phyloP scores from a whole-genome alignment of 2,888 invertebrate genomes.

The Sesia bembeciformis region DNA sequence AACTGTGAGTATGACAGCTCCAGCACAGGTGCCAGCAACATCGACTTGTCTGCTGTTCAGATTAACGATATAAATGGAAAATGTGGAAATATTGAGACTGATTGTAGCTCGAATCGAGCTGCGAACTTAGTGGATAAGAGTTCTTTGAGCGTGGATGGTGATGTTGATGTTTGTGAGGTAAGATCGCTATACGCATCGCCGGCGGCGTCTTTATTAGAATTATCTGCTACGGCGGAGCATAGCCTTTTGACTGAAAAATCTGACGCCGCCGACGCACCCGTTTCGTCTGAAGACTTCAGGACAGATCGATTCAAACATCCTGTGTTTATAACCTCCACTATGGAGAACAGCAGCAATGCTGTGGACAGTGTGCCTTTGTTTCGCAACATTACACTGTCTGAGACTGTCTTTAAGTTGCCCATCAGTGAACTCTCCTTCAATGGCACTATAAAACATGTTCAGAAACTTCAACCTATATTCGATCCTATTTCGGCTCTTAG shows the following conservation, averaged over 20 bases:
- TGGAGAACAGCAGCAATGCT: slow-evolving; percentile 72
- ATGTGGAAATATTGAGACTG: slow-evolving; percentile 22
- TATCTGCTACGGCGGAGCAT: slow-evolving; percentile 40
- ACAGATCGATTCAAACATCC: slow-evolving; percentile 40
- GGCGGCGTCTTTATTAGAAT: slow-evolving; percentile 36
- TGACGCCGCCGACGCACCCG: slow-evolving; percentile 36
- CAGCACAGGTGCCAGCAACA: slow-evolving; percentile 47
- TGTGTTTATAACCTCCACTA: slow-evolving; percentile 61
- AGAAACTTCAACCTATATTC: slow-evolving; percentile 60
- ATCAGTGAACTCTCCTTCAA: slow-evolving; percentile 63
- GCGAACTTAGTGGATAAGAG: slow-evolving; percentile 25
- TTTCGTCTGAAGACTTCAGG: slow-evolving; percentile 54
- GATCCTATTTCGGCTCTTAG: slow-evolving; percentile 56
- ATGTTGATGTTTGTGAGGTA: slow-evolving; percentile 29
- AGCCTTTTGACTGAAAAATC: slow-evolving; percentile 51
- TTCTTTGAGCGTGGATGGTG: slow-evolving; percentile 28
- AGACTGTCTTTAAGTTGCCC: slow-evolving; percentile 60
- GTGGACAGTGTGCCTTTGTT: slow-evolving; percentile 62
- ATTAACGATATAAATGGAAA: slow-evolving; percentile 7
- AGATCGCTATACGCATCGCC: slow-evolving; percentile 42
- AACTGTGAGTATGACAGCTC: slow-evolving; percentile 37
- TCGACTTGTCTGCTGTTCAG: slow-evolving; percentile 38
- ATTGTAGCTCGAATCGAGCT: background rate
- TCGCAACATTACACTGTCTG: slow-evolving; percentile 39
- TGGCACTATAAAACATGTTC: slow-evolving; percentile 64